A percentile compares a stretch with the other conserved stretches of the same genome.
Evolutionary conservation across 2,113 vertebrate genomes (phyloP).

Genomic region (Caretta caretta): DNA sequence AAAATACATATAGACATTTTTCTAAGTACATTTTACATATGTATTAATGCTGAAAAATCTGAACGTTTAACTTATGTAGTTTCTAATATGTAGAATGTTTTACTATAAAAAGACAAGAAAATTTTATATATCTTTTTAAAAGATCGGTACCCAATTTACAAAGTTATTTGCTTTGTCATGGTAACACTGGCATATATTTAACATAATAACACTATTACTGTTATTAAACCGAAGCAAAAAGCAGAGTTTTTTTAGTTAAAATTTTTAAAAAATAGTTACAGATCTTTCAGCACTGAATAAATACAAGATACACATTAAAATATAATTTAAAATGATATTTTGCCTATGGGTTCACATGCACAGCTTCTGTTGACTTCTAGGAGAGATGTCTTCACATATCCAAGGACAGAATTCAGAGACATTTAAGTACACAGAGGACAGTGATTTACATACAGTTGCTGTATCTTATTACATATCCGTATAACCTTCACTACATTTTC

Average conservation of each 20-base stretch:
- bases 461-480: fast-evolving
- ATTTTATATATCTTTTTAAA: not conserved
- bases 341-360: not conserved
- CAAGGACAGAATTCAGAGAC: not conserved
- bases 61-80: not conserved
- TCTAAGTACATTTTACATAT: not conserved
- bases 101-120: not conserved
- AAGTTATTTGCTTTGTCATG: not conserved
- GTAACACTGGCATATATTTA: not conserved
- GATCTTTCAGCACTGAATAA: not conserved
- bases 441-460: not conserved
- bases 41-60: not conserved
- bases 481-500: not conserved
- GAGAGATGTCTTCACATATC: not conserved
- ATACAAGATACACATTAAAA: not conserved
- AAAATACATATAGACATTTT: not conserved
- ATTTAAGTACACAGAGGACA: not conserved
- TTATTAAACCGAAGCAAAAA: not conserved
- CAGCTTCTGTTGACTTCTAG: not conserved
- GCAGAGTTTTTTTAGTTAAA: not conserved
- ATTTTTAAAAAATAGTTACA: not conserved
- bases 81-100: not conserved
- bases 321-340: not conserved
- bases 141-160: not conserved
- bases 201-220: not conserved